Conservation (phyloP, 2,113 vertebrate species). For the Ammospiza caudacuta region DNA sequence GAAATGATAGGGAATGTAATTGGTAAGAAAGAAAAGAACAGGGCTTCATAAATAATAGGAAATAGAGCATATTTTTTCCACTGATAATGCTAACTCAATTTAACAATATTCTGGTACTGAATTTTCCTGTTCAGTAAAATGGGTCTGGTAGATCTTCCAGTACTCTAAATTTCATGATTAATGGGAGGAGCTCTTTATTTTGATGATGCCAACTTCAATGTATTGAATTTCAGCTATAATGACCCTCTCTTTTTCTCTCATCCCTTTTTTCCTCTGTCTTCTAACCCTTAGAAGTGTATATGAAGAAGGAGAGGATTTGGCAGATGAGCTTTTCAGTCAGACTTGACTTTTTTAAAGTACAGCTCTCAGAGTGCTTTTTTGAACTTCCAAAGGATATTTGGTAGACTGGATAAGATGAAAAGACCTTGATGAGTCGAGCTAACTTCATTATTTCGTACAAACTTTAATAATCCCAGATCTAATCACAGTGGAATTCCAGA, state of each 20-base stretch:
- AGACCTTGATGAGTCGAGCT: background rate
- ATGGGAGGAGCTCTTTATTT: slow-evolving; percentile 67
- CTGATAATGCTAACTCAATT: slow-evolving; percentile 85
- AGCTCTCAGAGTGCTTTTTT: slow-evolving; percentile 7
- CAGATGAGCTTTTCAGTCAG: slow-evolving; percentile 22
- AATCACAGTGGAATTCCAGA: background rate
- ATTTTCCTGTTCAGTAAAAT: slow-evolving; percentile 71
- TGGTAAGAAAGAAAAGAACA: slow-evolving; percentile 98
- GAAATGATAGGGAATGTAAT: slow-evolving; percentile 99
- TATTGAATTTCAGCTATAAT: slow-evolving; percentile 52
- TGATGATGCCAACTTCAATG: slow-evolving; percentile 36
- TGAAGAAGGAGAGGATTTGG: slow-evolving; percentile 10
- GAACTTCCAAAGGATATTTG: slow-evolving; percentile 1
- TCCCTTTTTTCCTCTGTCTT: background rate
- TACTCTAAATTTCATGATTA: slow-evolving; percentile 69
- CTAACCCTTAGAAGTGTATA: background rate
- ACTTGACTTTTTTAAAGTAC: background rate
- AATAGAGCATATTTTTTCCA: slow-evolving; percentile 96
- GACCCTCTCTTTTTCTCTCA: background rate
- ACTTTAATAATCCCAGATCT: background rate
- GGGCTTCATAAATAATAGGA: slow-evolving; percentile 97
- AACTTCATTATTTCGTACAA: background rate
- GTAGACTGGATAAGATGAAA: background rate
- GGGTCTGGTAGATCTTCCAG: slow-evolving; percentile 61
- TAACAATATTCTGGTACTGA: slow-evolving; percentile 72